Evolutionary conservation across 2,113 vertebrate genomes (phyloP).

Genomic region (Cyprinus carpio): DNA sequence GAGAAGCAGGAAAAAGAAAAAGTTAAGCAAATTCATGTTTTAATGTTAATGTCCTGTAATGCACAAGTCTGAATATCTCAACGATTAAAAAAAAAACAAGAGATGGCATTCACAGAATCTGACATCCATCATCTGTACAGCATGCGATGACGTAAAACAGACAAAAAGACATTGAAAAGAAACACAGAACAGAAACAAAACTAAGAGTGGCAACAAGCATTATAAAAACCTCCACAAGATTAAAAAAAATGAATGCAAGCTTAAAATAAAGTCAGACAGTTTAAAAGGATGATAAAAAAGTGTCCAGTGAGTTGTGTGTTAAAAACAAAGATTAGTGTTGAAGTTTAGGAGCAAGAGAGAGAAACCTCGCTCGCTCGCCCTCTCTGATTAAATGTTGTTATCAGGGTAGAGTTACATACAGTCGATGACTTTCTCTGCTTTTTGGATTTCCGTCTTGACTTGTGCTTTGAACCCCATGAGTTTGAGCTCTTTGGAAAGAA

Average conservation of each 20-base stretch:
- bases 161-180: not conserved
- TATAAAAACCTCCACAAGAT: not conserved
- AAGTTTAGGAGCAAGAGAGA: slow-evolving; percentile 10
- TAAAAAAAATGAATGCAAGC: not conserved
- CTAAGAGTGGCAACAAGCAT: not conserved
- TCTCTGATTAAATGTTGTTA: not conserved
- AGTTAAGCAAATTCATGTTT: not conserved
- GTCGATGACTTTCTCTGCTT: slow-evolving; percentile 81
- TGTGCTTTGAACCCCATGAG: slow-evolving; percentile 80
- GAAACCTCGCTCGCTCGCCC: not conserved
- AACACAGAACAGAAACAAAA: not conserved
- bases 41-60: not conserved
- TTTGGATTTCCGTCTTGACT: slow-evolving; percentile 82
- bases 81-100: not conserved
- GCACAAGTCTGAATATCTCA: not conserved
- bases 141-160: slow-evolving; percentile 33
- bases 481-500: slow-evolving; percentile 70
- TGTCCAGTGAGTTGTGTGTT: not conserved
- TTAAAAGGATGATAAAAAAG: slow-evolving; percentile 30
- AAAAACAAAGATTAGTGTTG: not conserved
- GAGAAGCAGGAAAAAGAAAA: not conserved
- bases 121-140: slow-evolving; percentile 7
- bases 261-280: slow-evolving; percentile 40
- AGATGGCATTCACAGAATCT: not conserved
- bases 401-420: slow-evolving; percentile 76